These are phyloP conservation scores for Acleris holmiana DNA, from an alignment of 2,888 invertebrate species.

Conservation along the genomic window DNA sequence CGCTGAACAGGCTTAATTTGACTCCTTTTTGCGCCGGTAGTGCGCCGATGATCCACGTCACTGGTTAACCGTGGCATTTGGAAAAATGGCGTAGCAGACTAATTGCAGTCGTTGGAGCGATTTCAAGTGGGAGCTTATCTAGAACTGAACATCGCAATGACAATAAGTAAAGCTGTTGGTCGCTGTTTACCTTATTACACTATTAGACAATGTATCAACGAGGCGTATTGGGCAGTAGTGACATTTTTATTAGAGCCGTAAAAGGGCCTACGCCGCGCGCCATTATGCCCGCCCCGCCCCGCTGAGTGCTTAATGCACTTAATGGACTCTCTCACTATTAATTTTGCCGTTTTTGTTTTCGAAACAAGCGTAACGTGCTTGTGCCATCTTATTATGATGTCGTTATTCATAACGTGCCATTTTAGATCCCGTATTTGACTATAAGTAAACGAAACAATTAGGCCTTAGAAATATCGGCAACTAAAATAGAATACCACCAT, in stretches of 20 bases:
- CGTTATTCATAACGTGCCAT: conserved; percentile 1
- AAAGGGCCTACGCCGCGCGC: conserved; percentile 61
- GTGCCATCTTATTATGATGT: conserved; percentile 37
- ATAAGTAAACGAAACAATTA: too few relatives aligned
- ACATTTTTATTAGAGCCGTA: conserved; percentile 69
- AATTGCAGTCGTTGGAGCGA: too few relatives aligned
- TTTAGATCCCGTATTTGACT: background rate
- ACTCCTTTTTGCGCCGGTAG: too few relatives aligned
- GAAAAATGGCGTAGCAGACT: too few relatives aligned
- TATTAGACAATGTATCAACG: conserved; percentile 33
- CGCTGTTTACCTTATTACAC: background rate
- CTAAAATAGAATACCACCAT: too few relatives aligned
- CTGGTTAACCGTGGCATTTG: too few relatives aligned
- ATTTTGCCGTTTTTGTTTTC: conserved; percentile 69
- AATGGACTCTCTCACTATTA: conserved; percentile 77
- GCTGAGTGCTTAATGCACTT: conserved; percentile 78
- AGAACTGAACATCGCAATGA: too few relatives aligned
- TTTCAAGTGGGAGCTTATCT: too few relatives aligned
- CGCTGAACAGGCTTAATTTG: too few relatives aligned
- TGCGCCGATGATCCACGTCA: too few relatives aligned
- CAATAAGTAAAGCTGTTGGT: too few relatives aligned
- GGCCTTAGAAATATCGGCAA: too few relatives aligned
- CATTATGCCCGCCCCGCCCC: conserved; percentile 69
- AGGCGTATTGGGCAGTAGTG: conserved; percentile 48
- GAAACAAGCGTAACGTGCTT: conserved; percentile 59